Percentiles rank a stretch among this genome's conserved stretches.
These are phyloP conservation scores for Lagothrix lagotricha DNA, from an alignment of 2,797 vertebrate genomes.

Conservation along the genomic window DNA sequence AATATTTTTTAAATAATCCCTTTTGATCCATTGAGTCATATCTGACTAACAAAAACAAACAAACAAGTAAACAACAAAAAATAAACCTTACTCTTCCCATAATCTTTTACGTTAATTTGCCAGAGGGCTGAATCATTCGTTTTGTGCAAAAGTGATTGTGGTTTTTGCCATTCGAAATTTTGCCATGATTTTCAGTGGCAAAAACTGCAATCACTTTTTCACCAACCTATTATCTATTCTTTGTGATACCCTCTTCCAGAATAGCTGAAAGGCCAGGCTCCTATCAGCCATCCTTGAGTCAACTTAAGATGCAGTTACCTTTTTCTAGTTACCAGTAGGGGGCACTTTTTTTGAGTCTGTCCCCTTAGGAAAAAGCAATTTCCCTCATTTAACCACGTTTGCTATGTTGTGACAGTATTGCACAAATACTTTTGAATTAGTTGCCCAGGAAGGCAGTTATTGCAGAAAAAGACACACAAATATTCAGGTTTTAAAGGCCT, in stretches of 20 bases:
- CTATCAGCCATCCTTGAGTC: neutral
- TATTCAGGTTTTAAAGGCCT: neutral
- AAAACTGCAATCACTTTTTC: no score
- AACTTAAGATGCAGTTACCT: neutral
- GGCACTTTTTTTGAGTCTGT: neutral
- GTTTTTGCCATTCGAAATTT: neutral
- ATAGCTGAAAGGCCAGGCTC: neutral
- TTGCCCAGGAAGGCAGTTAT: neutral
- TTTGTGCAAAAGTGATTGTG: neutral
- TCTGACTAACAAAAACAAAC: neutral
- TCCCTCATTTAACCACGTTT: neutral
- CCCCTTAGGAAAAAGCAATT: neutral
- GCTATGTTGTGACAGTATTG: neutral
- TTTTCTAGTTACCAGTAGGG: neutral
- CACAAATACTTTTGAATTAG: neutral
- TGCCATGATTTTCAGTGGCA: neutral
- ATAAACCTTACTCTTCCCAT: neutral
- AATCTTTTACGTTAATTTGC: neutral
- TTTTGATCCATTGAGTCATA: neutral
- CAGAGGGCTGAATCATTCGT: neutral
- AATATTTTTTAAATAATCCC: neutral
- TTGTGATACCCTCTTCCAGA: neutral
- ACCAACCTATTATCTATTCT: neutral
- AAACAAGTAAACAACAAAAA: neutral
- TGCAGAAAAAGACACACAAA: neutral